A percentile compares a stretch with the other conserved stretches of the same genome.
Conservation (phyloP, 2,888 invertebrate genomes). For the Branchipolynoe longqiensis region DNA sequence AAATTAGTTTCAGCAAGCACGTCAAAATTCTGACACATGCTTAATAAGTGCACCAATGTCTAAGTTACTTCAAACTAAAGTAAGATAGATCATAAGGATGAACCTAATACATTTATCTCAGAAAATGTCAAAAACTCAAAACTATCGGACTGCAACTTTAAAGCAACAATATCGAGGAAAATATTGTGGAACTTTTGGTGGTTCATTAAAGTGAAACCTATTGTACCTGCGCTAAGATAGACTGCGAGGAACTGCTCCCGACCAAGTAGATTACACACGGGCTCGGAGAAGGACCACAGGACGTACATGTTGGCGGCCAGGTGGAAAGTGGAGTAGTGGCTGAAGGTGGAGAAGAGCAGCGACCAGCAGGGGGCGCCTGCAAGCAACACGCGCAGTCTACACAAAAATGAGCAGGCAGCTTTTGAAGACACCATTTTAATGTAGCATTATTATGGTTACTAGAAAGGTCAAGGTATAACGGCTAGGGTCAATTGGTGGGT, state of each 20-base stretch:
- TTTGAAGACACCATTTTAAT: no score
- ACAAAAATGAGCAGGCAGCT: background rate
- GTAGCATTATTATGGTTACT: background rate
- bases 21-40: no score
- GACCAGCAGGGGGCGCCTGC: constrained; percentile 90
- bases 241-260: constrained; percentile 95
- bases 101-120: no score
- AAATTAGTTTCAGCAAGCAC: no score
- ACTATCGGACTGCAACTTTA: no score
- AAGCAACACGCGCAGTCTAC: constrained; percentile 64
- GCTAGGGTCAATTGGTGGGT: background rate
- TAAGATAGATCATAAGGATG: no score
- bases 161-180: no score
- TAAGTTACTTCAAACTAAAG: no score
- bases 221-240: constrained; percentile 91
- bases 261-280: constrained; percentile 89
- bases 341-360: constrained; percentile 96
- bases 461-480: background rate
- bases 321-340: constrained; percentile 93
- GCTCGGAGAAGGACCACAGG: constrained; percentile 86
- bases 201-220: no score
- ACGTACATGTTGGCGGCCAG: constrained; percentile 98
- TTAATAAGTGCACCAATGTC: no score
- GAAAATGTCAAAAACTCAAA: no score
- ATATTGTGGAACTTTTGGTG: no score